Evolutionary conservation across 2,888 invertebrate genomes (phyloP).

Genomic region (Argyresthia albistria): DNA sequence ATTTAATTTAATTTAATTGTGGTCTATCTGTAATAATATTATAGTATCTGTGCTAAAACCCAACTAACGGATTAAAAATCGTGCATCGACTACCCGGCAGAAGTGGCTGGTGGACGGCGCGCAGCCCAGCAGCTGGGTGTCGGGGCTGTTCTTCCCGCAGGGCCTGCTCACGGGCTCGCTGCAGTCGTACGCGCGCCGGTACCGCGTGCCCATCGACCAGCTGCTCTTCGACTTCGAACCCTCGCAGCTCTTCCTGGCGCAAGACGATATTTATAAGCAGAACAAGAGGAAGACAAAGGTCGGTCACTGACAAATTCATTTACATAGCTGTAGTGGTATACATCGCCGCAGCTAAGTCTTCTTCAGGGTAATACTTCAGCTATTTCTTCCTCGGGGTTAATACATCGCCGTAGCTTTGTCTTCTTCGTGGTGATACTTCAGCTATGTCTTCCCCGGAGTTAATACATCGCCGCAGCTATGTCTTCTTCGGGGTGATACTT

Average conservation of each 20-base stretch:
- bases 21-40: too few relatives aligned
- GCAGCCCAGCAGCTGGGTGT: slow-evolving; percentile 91
- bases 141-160: slow-evolving; percentile 95
- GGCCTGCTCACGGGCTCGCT: slow-evolving; percentile 92
- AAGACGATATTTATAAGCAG: slow-evolving; percentile 75
- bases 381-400: too few relatives aligned
- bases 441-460: too few relatives aligned
- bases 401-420: too few relatives aligned
- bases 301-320: too few relatives aligned
- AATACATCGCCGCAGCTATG: too few relatives aligned
- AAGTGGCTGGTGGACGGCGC: slow-evolving; percentile 80
- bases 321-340: too few relatives aligned
- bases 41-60: background rate
- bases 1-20: too few relatives aligned
- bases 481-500: too few relatives aligned
- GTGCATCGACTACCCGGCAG: slow-evolving; percentile 40
- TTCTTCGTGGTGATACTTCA: too few relatives aligned
- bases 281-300: slow-evolving; percentile 35
- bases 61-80: background rate
- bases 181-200: slow-evolving; percentile 90
- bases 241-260: slow-evolving; percentile 67
- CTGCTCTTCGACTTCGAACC: slow-evolving; percentile 87
- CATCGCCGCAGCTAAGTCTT: too few relatives aligned
- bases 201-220: slow-evolving; percentile 89
- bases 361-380: too few relatives aligned